phyloP scores from a whole-genome alignment of 92 coral and sea anemone species.

The Epizoanthus illoricatus region DNA sequence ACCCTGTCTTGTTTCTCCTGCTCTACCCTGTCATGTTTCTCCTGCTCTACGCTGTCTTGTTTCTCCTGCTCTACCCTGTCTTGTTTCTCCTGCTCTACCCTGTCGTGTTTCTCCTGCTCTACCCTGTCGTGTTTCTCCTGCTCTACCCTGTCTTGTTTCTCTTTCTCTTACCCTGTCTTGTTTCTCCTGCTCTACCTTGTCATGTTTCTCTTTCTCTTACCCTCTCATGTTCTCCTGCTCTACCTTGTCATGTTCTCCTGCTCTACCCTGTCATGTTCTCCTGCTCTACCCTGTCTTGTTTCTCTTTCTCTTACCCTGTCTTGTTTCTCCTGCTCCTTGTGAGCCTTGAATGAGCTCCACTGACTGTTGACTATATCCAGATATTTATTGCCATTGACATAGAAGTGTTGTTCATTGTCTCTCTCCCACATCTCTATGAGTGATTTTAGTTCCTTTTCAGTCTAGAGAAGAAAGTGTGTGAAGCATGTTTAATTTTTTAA shows the following conservation, averaged over 20 bases:
- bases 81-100: conserved; percentile 70
- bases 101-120: too few species aligned
- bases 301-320: conserved; percentile 59
- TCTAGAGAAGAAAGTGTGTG: conserved; percentile 37
- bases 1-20: too few species aligned
- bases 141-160: background rate
- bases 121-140: background rate
- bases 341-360: conserved; percentile 72
- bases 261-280: too few species aligned
- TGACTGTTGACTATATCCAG: conserved; percentile 72
- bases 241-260: too few species aligned
- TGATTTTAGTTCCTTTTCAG: conserved; percentile 71
- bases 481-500: too few species aligned
- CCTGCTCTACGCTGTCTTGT: too few species aligned
- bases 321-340: conserved; percentile 76
- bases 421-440: conserved; percentile 77
- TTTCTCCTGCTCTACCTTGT: background rate
- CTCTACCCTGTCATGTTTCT: too few species aligned
- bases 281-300: too few species aligned
- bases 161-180: background rate
- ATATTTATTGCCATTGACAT: conserved; percentile 77
- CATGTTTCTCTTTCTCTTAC: too few species aligned
- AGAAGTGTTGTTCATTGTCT: conserved; percentile 77
- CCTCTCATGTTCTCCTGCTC: too few species aligned
- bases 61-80: conserved; percentile 56